Conservation (phyloP, 1,140 invertebrate species). For the Ruditapes philippinarum region DNA sequence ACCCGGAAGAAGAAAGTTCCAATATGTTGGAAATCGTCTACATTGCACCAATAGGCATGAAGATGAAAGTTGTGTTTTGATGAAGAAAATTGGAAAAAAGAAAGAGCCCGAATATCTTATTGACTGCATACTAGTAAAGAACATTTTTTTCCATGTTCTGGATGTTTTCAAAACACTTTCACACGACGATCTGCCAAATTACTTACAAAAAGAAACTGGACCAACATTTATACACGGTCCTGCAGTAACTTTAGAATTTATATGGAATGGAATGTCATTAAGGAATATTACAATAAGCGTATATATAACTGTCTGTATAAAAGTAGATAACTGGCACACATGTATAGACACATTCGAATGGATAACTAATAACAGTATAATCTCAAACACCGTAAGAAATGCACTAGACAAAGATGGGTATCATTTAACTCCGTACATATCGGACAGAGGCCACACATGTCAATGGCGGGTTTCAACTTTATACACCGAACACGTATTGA, state of each 20-base stretch:
- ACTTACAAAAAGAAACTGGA: background rate
- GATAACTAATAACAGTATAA: background rate
- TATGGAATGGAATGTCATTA: constrained; percentile 54
- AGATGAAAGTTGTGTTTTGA: background rate
- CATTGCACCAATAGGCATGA: background rate
- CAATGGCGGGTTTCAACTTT: constrained; percentile 58
- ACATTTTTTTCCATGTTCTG: background rate
- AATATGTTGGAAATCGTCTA: background rate
- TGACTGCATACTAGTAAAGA: constrained; percentile 1
- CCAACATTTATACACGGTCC: constrained; percentile 44
- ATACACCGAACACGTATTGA: constrained; percentile 24
- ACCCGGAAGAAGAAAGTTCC: background rate
- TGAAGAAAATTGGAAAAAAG: background rate
- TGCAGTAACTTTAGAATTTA: constrained; percentile 26
- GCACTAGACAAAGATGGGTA: background rate
- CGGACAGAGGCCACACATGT: background rate
- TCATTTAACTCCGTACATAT: background rate
- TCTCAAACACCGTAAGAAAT: background rate
- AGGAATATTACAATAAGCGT: constrained; percentile 56
- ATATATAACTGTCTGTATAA: constrained; percentile 51
- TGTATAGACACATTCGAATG: constrained; percentile 13
- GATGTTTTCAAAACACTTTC: background rate
- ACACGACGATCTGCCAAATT: background rate
- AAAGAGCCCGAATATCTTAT: constrained; percentile 29
- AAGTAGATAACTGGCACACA: constrained; percentile 32